Percentiles rank a stretch among this genome's conserved stretches.
Evolutionary conservation across 2,888 invertebrate species (phyloP).

Genomic region (Drepana falcataria): DNA sequence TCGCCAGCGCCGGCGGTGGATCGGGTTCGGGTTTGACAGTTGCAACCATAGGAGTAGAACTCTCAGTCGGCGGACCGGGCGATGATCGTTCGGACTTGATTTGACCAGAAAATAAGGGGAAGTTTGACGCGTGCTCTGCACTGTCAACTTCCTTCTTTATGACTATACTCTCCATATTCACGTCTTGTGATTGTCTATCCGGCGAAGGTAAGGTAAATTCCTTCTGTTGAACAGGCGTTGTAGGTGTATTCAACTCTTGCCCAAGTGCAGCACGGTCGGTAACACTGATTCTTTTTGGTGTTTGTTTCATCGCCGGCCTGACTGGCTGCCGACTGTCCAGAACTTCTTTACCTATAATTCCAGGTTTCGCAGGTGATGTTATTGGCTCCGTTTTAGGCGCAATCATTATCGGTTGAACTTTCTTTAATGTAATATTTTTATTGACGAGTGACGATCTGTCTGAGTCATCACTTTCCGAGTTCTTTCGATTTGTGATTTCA

Average conservation of each 20-base stretch:
- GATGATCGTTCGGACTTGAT: constrained; percentile 63
- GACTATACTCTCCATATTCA: constrained; percentile 42
- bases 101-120: constrained; percentile 52
- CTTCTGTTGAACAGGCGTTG: constrained; percentile 8
- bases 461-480: constrained; percentile 41
- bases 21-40: constrained; percentile 59
- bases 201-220: neutral
- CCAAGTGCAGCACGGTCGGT: constrained; percentile 19
- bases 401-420: constrained; percentile 34
- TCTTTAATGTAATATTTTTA: constrained; percentile 24
- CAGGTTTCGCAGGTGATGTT: constrained; percentile 27
- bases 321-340: constrained; percentile 29
- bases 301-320: constrained; percentile 62
- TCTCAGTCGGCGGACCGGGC: constrained; percentile 33
- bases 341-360: constrained; percentile 21
- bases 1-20: constrained; percentile 14
- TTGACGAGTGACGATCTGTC: constrained; percentile 18
- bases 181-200: constrained; percentile 39
- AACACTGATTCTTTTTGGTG: constrained; percentile 57
- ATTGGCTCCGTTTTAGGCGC: constrained; percentile 30
- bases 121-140: constrained; percentile 26
- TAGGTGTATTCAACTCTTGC: constrained; percentile 26
- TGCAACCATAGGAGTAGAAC: constrained; percentile 49
- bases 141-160: constrained; percentile 58
- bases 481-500: constrained; percentile 28